These are phyloP conservation scores for Lydus trimaculatus DNA, from an alignment of 2,888 invertebrate genomes.

Conservation along the genomic window DNA sequence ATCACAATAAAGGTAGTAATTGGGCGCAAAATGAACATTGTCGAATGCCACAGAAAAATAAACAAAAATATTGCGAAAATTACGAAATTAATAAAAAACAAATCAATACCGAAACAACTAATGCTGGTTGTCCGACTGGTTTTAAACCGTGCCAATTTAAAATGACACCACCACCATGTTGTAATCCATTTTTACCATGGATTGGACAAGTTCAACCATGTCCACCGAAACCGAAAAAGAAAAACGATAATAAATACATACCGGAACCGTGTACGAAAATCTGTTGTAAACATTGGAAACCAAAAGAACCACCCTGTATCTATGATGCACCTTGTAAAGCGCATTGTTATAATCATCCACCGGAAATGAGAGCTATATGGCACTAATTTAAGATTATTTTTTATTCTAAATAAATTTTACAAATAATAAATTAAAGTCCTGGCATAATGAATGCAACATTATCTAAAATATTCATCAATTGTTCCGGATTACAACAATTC, in stretches of 20 bases:
- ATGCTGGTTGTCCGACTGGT: conserved; percentile 53
- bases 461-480: conserved; percentile 75
- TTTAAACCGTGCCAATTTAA: conserved; percentile 57
- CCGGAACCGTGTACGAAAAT: conserved; percentile 52
- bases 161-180: conserved; percentile 49
- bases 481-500: conserved; percentile 65
- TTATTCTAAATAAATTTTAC: neutral
- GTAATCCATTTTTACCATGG: conserved; percentile 56
- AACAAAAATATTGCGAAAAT: conserved; percentile 40
- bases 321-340: conserved; percentile 58
- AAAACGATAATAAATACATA: conserved; percentile 39
- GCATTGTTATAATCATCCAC: conserved; percentile 55
- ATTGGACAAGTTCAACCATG: conserved; percentile 53
- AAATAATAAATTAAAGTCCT: conserved; percentile 65
- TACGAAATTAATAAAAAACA: conserved; percentile 34
- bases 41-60: too few relatives aligned
- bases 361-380: conserved; percentile 39
- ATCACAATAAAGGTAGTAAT: conserved; percentile 35
- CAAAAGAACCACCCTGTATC: conserved; percentile 51
- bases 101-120: conserved; percentile 7
- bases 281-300: conserved; percentile 57
- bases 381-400: conserved; percentile 10
- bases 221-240: conserved; percentile 51
- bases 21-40: neutral
- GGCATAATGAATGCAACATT: conserved; percentile 97